These are phyloP conservation scores for Timema cristinae DNA, from an alignment of 2,888 invertebrate genomes.

Conservation along the genomic window DNA sequence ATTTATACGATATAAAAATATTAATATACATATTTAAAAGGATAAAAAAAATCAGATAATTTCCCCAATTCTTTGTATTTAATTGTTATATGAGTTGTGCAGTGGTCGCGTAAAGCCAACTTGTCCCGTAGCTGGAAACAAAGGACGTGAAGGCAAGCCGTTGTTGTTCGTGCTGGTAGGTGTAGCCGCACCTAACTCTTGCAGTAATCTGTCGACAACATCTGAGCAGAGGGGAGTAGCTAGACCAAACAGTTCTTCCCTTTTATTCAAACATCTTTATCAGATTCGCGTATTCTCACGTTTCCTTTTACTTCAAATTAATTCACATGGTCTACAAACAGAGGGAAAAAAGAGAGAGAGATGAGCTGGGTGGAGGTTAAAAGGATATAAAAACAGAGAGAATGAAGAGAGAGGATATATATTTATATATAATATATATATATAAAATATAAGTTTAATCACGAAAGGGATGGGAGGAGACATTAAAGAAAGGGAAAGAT, in stretches of 20 bases:
- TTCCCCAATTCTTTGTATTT: too few relatives aligned
- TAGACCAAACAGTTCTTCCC: conserved; percentile 4
- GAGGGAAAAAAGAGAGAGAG: conserved; percentile 10
- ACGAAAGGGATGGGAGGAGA: too few relatives aligned
- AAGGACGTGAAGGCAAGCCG: background rate
- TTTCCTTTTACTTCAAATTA: conserved; percentile 37
- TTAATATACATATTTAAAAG: too few relatives aligned
- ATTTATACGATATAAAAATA: too few relatives aligned
- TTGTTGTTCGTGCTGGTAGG: background rate
- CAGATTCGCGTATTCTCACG: conserved; percentile 48
- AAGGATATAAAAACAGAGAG: too few relatives aligned
- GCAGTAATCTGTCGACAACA: conserved; percentile 2
- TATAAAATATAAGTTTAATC: too few relatives aligned
- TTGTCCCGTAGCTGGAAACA: background rate
- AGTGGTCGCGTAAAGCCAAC: background rate
- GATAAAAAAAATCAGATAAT: too few relatives aligned
- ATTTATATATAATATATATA: too few relatives aligned
- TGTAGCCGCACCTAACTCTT: conserved; percentile 9
- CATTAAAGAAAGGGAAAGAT: too few relatives aligned
- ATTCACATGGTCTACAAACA: conserved; percentile 18
- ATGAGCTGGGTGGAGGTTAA: conserved; percentile 11
- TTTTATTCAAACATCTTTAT: conserved; percentile 40
- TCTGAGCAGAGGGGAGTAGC: background rate
- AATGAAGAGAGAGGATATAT: too few relatives aligned
- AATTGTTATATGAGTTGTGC: too few relatives aligned